These are phyloP conservation scores for Telmatochromis sp. DNA, from an alignment of 2,113 vertebrate species.

Conservation along the genomic window DNA sequence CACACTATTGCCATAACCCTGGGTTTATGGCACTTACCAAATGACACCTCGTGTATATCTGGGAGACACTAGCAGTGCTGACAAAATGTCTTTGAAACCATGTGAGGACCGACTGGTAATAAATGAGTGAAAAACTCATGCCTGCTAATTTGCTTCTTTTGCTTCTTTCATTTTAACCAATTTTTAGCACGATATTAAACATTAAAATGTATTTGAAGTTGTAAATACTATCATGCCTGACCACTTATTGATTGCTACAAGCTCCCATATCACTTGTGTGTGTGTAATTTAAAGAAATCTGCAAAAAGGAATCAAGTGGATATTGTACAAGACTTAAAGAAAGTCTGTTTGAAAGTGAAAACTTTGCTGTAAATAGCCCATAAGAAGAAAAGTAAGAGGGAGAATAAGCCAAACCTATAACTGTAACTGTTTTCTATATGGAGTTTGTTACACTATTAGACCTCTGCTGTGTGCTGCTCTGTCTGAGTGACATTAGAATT, in stretches of 20 bases:
- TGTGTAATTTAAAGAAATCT: not conserved
- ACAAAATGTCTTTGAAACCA: not conserved
- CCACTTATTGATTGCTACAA: not conserved
- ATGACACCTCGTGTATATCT: not conserved
- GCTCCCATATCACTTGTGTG: not conserved
- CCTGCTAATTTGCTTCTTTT: not conserved
- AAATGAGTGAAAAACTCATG: not conserved
- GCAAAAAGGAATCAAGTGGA: not conserved
- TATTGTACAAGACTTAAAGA: not conserved
- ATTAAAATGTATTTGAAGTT: not conserved
- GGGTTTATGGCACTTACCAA: not conserved
- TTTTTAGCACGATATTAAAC: not conserved
- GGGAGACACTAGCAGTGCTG: not conserved
- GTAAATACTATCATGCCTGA: not conserved
- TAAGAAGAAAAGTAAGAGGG: not conserved
- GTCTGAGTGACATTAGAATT: not conserved
- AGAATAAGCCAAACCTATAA: not conserved
- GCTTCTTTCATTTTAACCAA: not conserved
- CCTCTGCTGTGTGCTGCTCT: not conserved
- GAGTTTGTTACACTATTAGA: not conserved
- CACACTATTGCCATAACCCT: not conserved
- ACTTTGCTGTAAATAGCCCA: not conserved
- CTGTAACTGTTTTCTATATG: not conserved
- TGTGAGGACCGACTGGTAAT: not conserved
- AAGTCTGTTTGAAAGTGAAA: not conserved